These are phyloP conservation scores for Argyrosomus japonicus DNA, from an alignment of 2,113 vertebrate species.

Conservation along the genomic window DNA sequence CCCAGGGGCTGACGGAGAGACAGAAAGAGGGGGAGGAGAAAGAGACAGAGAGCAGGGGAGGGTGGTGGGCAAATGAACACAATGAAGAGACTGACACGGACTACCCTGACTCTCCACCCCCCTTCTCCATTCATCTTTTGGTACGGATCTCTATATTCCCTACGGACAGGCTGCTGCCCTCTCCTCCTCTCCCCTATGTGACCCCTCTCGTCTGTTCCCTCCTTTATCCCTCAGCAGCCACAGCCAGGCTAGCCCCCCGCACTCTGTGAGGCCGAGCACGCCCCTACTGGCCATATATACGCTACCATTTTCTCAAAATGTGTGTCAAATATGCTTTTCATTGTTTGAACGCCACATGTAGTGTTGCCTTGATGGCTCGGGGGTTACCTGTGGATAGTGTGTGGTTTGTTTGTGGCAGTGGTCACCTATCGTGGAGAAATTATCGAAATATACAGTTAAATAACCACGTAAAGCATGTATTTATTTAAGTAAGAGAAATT, in stretches of 20 bases:
- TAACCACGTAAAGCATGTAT: conserved; percentile 4
- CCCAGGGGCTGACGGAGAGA: conserved; percentile 67
- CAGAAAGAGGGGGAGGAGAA: conserved; percentile 42
- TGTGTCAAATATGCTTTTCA: not conserved
- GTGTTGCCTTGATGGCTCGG: conserved; percentile 8
- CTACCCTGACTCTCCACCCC: conserved; percentile 74
- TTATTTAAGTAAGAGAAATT: conserved; percentile 18
- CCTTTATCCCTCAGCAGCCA: conserved; percentile 46
- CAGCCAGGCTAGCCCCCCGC: conserved; percentile 21
- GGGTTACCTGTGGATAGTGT: not conserved
- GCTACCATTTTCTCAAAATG: conserved; percentile 2
- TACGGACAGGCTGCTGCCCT: conserved; percentile 59
- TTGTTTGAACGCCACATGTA: not conserved
- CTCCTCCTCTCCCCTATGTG: conserved; percentile 41
- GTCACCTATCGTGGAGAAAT: conserved; percentile 2
- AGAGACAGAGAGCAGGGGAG: conserved; percentile 46
- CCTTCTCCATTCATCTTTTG: conserved; percentile 65
- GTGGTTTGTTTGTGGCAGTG: conserved; percentile 29
- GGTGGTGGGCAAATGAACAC: conserved; percentile 76
- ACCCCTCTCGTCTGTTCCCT: conserved; percentile 53
- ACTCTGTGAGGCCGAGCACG: conserved; percentile 40
- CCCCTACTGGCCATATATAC: conserved; percentile 57
- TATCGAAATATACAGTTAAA: conserved; percentile 4
- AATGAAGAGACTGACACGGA: conserved; percentile 75
- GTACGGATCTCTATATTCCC: conserved; percentile 75